Percentiles rank a stretch among this genome's conserved stretches.
These are phyloP conservation scores for Leucozona laternaria DNA, from an alignment of 2,888 invertebrate genomes.

Conservation along the genomic window DNA sequence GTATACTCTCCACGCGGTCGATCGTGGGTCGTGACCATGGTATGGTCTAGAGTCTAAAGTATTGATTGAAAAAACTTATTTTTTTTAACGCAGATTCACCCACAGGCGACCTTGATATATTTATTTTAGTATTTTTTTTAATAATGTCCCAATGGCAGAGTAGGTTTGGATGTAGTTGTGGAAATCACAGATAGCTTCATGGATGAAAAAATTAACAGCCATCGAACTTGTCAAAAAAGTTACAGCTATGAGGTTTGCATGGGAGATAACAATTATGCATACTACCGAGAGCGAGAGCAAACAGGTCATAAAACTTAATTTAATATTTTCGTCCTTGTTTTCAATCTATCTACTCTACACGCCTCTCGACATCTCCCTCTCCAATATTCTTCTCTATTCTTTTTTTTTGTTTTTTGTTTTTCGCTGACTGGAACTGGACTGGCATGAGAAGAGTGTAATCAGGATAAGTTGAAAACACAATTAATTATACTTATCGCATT, in stretches of 20 bases:
- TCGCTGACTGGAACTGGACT: background rate
- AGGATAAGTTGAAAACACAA: constrained; percentile 63
- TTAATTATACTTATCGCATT: constrained; percentile 70
- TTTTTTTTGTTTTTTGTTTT: background rate
- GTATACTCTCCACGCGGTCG: background rate
- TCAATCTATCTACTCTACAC: background rate
- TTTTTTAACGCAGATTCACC: constrained; percentile 34
- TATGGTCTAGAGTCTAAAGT: background rate
- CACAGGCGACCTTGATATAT: constrained; percentile 69
- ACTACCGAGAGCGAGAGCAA: background rate
- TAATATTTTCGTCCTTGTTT: constrained; percentile 50
- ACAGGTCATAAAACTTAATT: constrained; percentile 68
- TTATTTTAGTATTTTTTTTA: constrained; percentile 55
- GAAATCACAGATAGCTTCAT: constrained; percentile 54
- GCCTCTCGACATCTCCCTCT: background rate
- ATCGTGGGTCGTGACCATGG: background rate
- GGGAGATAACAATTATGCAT: constrained; percentile 47
- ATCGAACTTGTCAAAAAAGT: constrained; percentile 71
- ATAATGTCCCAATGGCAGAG: constrained; percentile 55
- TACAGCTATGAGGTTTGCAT: constrained; percentile 43
- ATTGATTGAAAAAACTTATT: constrained; percentile 26
- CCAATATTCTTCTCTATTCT: background rate
- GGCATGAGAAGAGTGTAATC: constrained; percentile 51
- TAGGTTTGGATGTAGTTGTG: background rate
- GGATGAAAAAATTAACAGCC: constrained; percentile 61